phyloP scores from a whole-genome alignment of 2,797 vertebrate genomes.

The Heliangelus exortis region DNA sequence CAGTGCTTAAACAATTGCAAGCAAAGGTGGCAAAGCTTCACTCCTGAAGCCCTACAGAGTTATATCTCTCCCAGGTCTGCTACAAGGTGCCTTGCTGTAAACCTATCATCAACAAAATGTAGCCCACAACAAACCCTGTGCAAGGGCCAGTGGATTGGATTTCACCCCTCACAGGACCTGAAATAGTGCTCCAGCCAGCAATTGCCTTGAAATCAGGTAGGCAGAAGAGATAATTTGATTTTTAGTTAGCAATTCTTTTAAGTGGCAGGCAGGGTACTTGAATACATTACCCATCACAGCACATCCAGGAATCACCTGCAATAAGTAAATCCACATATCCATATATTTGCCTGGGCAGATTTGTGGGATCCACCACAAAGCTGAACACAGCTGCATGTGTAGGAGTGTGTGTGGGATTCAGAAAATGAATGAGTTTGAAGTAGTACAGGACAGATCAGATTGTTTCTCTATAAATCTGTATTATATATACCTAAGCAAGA shows the following conservation, averaged over 20 bases:
- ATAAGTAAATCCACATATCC: background rate
- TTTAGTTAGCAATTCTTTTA: background rate
- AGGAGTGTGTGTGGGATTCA: background rate
- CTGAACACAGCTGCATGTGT: background rate
- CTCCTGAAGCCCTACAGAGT: background rate
- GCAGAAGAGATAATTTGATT: background rate
- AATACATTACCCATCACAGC: background rate
- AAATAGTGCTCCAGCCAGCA: background rate
- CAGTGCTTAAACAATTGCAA: background rate
- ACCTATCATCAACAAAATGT: background rate
- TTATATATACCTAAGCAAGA: background rate
- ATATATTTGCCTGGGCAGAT: background rate
- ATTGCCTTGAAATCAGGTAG: background rate
- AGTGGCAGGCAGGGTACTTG: background rate
- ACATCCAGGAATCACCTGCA: background rate
- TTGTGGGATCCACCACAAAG: background rate
- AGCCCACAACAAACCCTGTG: background rate
- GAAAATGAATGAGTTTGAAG: slow-evolving; percentile 2
- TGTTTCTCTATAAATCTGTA: background rate
- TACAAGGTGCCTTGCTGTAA: background rate
- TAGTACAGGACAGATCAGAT: background rate
- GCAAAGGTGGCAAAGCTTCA: background rate
- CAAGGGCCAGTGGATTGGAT: background rate
- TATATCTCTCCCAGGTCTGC: background rate
- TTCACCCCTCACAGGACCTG: background rate